Evolutionary conservation across 2,113 vertebrate genomes (phyloP), one percentile per base, ranked within the genome.

Genomic region (Phaetusa simplex): DNA sequence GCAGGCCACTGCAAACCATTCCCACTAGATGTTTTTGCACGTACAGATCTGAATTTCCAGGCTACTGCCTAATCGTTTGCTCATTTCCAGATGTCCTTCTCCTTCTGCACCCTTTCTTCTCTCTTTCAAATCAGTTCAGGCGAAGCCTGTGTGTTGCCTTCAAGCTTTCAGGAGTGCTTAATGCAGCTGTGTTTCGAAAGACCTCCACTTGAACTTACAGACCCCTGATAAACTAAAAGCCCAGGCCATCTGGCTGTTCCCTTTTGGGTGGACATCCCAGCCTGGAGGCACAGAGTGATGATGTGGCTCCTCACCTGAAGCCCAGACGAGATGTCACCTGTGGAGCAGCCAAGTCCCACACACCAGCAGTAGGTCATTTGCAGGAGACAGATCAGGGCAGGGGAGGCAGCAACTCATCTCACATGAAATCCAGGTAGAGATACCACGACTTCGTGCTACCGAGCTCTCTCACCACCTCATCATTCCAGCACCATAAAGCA

Each of bases 251-350:
- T 50, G 27, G 2, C 23, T 55, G 14, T 26, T 87, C 43, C 45
- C 7, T 50, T 79, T 22, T 5, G 19, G 34, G 32, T 34, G 24
- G 8, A 45, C 66, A 36, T 12, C 59, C 50, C 62, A 59, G 36
- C 20, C 70, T 56, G 14, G 29, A 86, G 12, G 26, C 22, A 50
- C 6, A 65, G 12, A 64, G 23, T 21, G 53, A 38, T 30, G 23
- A 36, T 27, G 9, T 12, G 8, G 50, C 12, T 90, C 50, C 79
- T 86, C 36, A 90, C 20, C 50, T 76, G 70, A 91, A 74, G 12
- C 24, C 36, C 52, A 43, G 38, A 42, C 1, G 1, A 90, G 64
- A 40, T 0, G 0, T 36, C 71, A 71, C 8, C 71, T 24, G 4
- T 23, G 47, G 32, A 86, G 56, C 34, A 67, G 43, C 6, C 5